Evolutionary conservation across 2,113 vertebrate genomes (phyloP), one percentile per base, ranked within the genome.

Genomic region (Suricata suricatta): DNA sequence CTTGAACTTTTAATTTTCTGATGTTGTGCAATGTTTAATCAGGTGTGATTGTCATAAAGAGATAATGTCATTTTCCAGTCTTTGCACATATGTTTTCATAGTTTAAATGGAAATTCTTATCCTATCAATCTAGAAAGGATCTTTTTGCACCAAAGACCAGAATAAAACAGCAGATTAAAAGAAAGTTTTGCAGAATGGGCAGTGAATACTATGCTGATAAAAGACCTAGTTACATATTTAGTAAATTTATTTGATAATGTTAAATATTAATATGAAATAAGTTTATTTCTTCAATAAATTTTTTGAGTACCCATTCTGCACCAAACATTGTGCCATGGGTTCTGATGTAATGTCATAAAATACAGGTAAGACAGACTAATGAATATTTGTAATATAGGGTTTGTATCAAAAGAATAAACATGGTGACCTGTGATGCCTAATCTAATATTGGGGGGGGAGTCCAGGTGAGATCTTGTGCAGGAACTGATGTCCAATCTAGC

Each of bases 11-110:
- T 68, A 72, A 71, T 88, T 93, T 90, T 95, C 35, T 90, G 85
- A 96, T 0, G 9, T 44, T 93, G 38, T 88, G 16, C 35, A 94
- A 54, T 92, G 12, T 66, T 92, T 92, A 89, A 95, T 92, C 84
- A 93, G 79, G 9, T 31, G 66, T 0, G 3, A 87, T 41, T 86
- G 50, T 90, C 60, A 82, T 92, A 92, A 96, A 7, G 50, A 86
- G 72, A 31, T 7, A 54, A 92, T 86, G 12, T 90, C 54, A 92
- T 97, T 94, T 94, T 96, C 66, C 74, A 64, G 74, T 89, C 84
- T 95, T 88, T 93, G 72, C 47, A 72, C 44, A 90, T 88, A 74
- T 95, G 47, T 93, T 93, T 96, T 97, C 54, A 52, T 90, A 87
- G 27, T 88, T 93, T 96, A 92, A 95, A 52, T 69, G 94, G 50